Percentiles rank a stretch among this genome's conserved stretches.
Conservation (phyloP, 2,888 invertebrate genomes). For the Callyntrura guangdongensis region DNA sequence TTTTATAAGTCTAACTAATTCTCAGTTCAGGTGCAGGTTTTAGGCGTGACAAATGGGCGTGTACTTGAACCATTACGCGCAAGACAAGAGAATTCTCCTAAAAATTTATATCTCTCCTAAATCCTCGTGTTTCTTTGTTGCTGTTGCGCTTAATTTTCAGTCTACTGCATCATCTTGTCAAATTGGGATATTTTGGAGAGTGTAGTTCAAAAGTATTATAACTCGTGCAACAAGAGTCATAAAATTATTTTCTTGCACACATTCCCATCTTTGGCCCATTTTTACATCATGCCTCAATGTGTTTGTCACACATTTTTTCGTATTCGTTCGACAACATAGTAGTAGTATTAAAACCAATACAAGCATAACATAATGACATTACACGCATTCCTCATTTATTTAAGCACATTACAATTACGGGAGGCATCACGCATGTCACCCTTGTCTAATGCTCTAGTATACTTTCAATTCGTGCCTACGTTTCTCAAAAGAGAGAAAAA, state of each 20-base stretch:
- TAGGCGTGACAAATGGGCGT: constrained; percentile 77
- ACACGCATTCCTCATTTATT: constrained; percentile 7
- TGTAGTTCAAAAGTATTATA: constrained; percentile 19
- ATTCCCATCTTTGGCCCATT: constrained; percentile 73
- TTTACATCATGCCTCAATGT: constrained; percentile 12
- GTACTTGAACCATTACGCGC: constrained; percentile 41
- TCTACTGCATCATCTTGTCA: not conserved
- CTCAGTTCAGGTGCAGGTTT: constrained; percentile 65
- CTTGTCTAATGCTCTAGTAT: not conserved
- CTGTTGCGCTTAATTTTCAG: not conserved
- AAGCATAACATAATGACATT: not conserved
- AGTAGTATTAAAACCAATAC: not conserved
- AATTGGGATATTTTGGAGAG: not conserved
- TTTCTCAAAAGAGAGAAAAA: not conserved
- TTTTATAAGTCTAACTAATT: not conserved
- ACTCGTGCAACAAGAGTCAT: constrained; percentile 43
- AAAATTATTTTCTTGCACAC: constrained; percentile 50
- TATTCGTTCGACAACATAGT: constrained; percentile 36
- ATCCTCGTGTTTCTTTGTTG: constrained; percentile 5
- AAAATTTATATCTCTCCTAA: constrained; percentile 32
- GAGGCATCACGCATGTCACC: constrained; percentile 2
- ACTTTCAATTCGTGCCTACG: not conserved
- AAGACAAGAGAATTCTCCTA: constrained; percentile 29
- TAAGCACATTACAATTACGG: not conserved
- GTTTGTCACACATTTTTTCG: constrained; percentile 15